phyloP scores from a whole-genome alignment of 1,140 invertebrate genomes.

The Bombyx mori region ASM3026992v2 NC_085124.1:7135501-7136000 shows the following conservation, averaged over 20 bases:
- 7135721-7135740: slow-evolving; percentile 11
- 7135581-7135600: slow-evolving; percentile 12
- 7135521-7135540: slow-evolving; percentile 7
- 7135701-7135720: slow-evolving; percentile 20
- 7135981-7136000: no score
- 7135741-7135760: slow-evolving; percentile 7
- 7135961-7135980: no score
- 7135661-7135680: slow-evolving; percentile 22
- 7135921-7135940: no score
- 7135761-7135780: slow-evolving; percentile 1
- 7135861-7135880: no score
- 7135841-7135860: no score
- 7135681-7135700: slow-evolving; percentile 27
- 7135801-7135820: no score
- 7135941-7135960: no score
- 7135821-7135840: no score
- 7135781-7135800: no score
- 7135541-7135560: slow-evolving; percentile 8
- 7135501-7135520: slow-evolving; percentile 3
- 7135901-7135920: no score
- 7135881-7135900: no score
- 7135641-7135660: slow-evolving; percentile 14
- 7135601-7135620: slow-evolving; percentile 13
- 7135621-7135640: slow-evolving; percentile 15
- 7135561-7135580: slow-evolving; percentile 11